Base-by-base conservation (phyloP, 64 coral and sea anemone species). In the Anthopleura sola region DNA sequence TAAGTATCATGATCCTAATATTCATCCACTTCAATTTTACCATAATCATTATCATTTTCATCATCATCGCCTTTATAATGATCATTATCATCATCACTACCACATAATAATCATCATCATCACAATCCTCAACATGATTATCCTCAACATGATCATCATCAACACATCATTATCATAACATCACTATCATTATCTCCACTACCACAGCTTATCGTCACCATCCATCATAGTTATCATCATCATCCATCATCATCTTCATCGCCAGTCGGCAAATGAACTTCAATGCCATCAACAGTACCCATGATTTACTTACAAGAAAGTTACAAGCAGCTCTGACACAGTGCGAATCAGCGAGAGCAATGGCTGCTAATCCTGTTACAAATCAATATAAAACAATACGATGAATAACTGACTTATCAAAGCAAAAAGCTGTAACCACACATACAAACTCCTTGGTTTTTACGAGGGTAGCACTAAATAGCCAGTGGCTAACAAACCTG, bases 291-390 rank as follows among this genome's bases (percentile, higher is more conserved):
- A 62, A 3, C 11, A 62, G 24, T n/a, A 34, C 29, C 14, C 66
- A 71, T 14, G 66, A 3, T 71, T 14, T 78, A 93, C 91, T 93
- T 68, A 93, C 91, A 81, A 88, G 88, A 68, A 93, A 93, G 20
- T 44, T 78, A 78, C 87, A 93, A 24, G 86, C 87, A 13, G 91
- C 82, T 55, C 87, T 66, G 4, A 93, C 82, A 26, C 86, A 75
- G 21, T 89, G 83, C 81, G 56, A 85, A 46, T 93, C 91, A 50
- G 87, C 75, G 37, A 84, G 69, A n/a, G 81, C 87, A 58, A 93
- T 64, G 7, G 75, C 77, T 62, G 86, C 78, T n/a, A 93, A 36
- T 56, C 91, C 91, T 93, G 66, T 71, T n/a, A 34, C 28, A 71
- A n/a, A 71, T 31, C 3, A 23, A 32, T 14, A 31, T 1, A 32